These are phyloP conservation scores for Gnatocerus cornutus DNA, from an alignment of 2,888 invertebrate genomes.

Conservation along the genomic window DNA sequence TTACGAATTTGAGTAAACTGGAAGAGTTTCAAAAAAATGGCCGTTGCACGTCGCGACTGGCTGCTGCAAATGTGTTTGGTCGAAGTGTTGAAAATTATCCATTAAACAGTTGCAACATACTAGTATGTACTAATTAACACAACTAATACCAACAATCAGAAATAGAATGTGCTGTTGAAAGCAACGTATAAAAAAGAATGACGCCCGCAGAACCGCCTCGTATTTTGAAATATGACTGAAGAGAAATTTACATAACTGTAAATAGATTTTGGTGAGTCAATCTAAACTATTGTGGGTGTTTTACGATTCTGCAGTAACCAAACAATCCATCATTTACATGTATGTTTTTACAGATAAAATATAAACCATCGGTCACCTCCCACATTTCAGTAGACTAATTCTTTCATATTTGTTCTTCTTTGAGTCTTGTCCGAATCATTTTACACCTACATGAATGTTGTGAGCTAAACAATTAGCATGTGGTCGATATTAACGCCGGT, in stretches of 20 bases:
- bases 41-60: no score
- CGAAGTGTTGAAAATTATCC: no score
- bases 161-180: neutral
- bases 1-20: no score
- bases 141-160: neutral
- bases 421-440: constrained; percentile 16
- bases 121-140: no score
- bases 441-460: constrained; percentile 24
- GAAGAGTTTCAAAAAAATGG: no score
- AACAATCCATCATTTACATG: constrained; percentile 29
- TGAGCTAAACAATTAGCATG: constrained; percentile 47
- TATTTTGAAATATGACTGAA: constrained; percentile 40
- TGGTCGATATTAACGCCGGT: constrained; percentile 52
- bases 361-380: neutral
- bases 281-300: constrained; percentile 45
- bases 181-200: constrained; percentile 5
- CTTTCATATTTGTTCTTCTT: constrained; percentile 6
- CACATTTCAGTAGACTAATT: constrained; percentile 17
- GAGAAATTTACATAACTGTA: constrained; percentile 45
- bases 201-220: constrained; percentile 4
- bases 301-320: constrained; percentile 40
- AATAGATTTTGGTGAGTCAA: constrained; percentile 46
- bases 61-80: no score
- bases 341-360: constrained; percentile 25
- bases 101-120: no score